Conservation (phyloP, 2,888 invertebrate species). For the Lasius fuliginosus region DNA sequence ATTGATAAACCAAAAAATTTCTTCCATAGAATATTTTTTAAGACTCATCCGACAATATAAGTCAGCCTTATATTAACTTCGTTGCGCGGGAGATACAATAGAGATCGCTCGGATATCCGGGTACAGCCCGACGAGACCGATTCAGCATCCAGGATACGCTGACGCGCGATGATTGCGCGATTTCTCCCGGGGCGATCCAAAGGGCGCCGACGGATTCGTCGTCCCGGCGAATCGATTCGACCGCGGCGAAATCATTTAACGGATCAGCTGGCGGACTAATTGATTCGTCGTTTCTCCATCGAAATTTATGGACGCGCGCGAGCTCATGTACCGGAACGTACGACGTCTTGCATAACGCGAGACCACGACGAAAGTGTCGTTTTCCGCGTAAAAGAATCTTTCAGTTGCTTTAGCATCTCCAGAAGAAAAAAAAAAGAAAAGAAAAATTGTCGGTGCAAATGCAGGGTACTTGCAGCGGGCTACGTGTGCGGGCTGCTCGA, state of each 20-base stretch:
- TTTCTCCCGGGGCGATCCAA: constrained; percentile 41
- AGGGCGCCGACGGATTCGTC: constrained; percentile 27
- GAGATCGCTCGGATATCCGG: constrained; percentile 46
- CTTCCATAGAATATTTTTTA: constrained; percentile 20
- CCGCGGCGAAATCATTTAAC: constrained; percentile 61
- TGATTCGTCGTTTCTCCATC: constrained; percentile 62
- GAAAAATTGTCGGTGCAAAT: neutral
- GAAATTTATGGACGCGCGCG: constrained; percentile 31
- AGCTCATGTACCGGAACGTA: neutral
- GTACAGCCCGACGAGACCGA: constrained; percentile 29
- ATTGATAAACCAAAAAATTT: neutral
- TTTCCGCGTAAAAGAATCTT: neutral
- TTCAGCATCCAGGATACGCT: constrained; percentile 34
- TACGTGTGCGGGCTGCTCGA: constrained; percentile 54
- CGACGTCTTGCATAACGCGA: neutral
- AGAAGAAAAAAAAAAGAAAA: neutral
- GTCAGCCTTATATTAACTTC: constrained; percentile 31
- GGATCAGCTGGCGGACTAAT: constrained; percentile 59
- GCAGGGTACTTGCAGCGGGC: neutral
- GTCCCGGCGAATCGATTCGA: constrained; percentile 54
- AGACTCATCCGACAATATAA: constrained; percentile 29
- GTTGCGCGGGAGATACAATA: constrained; percentile 36
- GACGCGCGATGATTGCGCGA: constrained; percentile 51
- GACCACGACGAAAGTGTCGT: neutral
- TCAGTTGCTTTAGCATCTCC: neutral